Conservation (phyloP, 2,113 vertebrate species). For the Oreochromis aureus region DNA sequence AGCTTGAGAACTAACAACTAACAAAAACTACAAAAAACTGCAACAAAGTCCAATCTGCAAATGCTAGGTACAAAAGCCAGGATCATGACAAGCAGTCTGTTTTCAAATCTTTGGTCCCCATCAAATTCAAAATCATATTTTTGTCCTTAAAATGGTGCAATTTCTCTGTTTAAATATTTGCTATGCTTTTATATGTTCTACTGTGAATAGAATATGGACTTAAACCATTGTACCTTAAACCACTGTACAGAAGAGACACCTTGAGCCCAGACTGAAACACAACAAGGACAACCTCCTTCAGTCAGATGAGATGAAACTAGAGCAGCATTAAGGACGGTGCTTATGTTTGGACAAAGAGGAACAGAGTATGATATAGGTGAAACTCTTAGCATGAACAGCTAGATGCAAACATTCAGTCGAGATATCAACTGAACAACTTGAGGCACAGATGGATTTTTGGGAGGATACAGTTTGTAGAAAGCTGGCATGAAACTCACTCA, state of each 20-base stretch:
- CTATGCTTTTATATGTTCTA: not conserved
- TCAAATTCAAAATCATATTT: not conserved
- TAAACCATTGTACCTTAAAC: not conserved
- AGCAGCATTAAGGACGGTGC: not conserved
- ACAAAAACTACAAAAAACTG: rapidly evolving
- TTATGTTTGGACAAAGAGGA: not conserved
- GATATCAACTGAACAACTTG: not conserved
- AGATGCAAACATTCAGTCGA: not conserved
- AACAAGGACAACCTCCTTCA: not conserved
- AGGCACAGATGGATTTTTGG: not conserved
- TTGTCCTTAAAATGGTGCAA: not conserved
- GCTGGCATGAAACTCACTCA: not conserved
- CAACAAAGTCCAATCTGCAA: not conserved
- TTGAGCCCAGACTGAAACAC: not conserved
- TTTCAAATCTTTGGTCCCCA: not conserved
- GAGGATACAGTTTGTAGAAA: not conserved
- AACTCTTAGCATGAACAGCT: not conserved
- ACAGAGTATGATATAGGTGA: not conserved
- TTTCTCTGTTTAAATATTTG: not conserved
- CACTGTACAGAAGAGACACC: not conserved
- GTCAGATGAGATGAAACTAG: not conserved
- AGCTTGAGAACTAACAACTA: not conserved
- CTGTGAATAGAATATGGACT: not conserved
- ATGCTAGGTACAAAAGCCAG: not conserved
- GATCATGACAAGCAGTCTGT: not conserved